Base-by-base conservation (phyloP, 2,888 invertebrate genomes). In the Leptinotarsa juncta region DNA sequence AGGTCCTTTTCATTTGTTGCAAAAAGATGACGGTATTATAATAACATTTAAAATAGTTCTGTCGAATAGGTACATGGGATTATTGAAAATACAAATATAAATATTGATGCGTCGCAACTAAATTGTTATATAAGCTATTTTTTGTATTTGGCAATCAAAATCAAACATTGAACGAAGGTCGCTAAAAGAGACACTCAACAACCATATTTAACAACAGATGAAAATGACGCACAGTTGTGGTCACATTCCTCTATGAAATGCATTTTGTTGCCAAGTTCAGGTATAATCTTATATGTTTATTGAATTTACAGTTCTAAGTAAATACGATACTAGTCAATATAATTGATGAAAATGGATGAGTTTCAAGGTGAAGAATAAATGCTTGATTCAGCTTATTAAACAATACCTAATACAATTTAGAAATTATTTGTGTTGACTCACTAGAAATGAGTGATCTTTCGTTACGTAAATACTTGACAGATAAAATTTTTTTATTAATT, bases 221-320 rank as follows among this genome's bases (percentile, higher is more conserved):
- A 57, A 57, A 20, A 57, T 57, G 57, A 57, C 57, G 57, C 23
- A 57, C 57, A 23, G 20, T 57, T 57, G 14, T 26, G 20, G 57
- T 57, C 57, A 57, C 10, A 57, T 57, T 57, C 57, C 57, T 10
- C 15, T 23, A 23, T 23, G 57, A 23, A 57, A 57, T 26, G 57
- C 15, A 26, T 12, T 23, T 23, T 57, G 57, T 57, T 57, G 57
- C 57, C 57, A 57, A 57, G 14, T 57, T 26, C 57, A 23, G 23
- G 20, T 57, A 20, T 23, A 15, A 14, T 23, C 2, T 20, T 23
- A 23, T 20, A 23, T 57, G 4, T 23, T 57, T 57, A 23, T 57
- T 57, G 12, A 20, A 15, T 23, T 57, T 23, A 20, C 57, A 57
- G 15, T 12, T 57, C 12, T 4, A 23, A 3, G 14, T 57, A 4